phyloP scores from a whole-genome alignment of 2,888 invertebrate genomes.

The Pterostichus madidus region DNA sequence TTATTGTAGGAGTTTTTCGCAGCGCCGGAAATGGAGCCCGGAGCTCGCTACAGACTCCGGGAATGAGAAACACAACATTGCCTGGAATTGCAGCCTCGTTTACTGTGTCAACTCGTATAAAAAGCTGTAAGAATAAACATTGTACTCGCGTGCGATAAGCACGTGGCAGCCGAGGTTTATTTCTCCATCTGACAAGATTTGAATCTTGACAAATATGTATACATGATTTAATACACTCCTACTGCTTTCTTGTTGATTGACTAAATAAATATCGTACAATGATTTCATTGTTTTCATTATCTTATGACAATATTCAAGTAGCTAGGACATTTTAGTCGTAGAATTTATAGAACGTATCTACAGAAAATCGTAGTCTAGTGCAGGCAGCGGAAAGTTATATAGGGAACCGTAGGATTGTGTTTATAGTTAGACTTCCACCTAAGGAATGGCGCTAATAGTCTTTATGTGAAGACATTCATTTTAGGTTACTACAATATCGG shows the following conservation, averaged over 20 bases:
- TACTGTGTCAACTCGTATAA: conserved; percentile 34
- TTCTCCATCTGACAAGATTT: conserved; percentile 34
- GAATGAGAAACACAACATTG: background rate
- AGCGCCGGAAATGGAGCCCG: background rate
- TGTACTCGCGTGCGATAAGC: conserved; percentile 19
- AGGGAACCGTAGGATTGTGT: too few species aligned
- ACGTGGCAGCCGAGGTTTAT: background rate
- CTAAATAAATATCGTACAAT: background rate
- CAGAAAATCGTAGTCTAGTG: too few species aligned
- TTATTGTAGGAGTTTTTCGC: conserved; percentile 11
- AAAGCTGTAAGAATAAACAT: conserved; percentile 49
- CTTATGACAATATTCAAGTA: too few species aligned
- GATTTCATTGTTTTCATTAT: too few species aligned
- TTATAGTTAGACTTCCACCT: too few species aligned
- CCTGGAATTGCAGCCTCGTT: conserved; percentile 38
- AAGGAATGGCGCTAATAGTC: too few species aligned
- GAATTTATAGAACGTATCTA: too few species aligned
- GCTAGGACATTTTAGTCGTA: too few species aligned
- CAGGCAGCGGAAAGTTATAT: too few species aligned
- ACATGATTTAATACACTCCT: conserved; percentile 8
- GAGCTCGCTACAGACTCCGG: conserved; percentile 10
- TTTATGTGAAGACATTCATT: too few species aligned
- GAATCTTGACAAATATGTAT: conserved; percentile 38
- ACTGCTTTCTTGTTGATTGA: conserved; percentile 3
- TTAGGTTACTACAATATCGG: too few species aligned